Conservation (phyloP, 64 coral and sea anemone genomes). For the Trachythela sp. region DNA sequence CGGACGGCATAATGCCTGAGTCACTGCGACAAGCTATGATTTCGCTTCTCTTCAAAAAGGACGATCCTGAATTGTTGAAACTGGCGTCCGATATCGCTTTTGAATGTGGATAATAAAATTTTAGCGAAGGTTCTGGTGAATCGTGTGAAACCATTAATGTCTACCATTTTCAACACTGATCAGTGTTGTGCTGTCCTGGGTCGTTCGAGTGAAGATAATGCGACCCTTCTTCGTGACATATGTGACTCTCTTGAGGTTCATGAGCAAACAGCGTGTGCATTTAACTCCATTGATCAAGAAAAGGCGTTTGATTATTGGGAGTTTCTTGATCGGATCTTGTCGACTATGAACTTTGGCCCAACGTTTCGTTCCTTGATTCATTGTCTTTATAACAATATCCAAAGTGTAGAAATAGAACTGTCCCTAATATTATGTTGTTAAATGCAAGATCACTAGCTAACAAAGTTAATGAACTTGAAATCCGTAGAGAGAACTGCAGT, state of each 20-base stretch:
- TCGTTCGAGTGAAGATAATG: background rate
- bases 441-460: too few relatives aligned
- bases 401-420: too few relatives aligned
- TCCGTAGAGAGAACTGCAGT: too few relatives aligned
- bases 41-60: background rate
- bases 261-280: background rate
- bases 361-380: background rate
- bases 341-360: background rate
- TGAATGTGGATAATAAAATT: constrained; percentile 9
- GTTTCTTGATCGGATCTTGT: background rate
- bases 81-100: background rate
- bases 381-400: background rate
- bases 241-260: background rate
- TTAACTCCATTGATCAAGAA: background rate
- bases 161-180: background rate
- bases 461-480: too few relatives aligned
- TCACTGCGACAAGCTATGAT: background rate
- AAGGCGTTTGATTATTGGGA: background rate
- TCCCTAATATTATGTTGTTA: too few relatives aligned
- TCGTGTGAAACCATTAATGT: background rate
- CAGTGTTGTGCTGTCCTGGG: background rate
- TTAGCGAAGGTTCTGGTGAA: background rate
- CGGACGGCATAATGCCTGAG: background rate
- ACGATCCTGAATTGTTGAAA: background rate
- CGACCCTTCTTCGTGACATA: background rate